These are phyloP conservation scores for Platysteira castanea DNA, from an alignment of 2,113 vertebrate genomes.

Conservation along the genomic window DNA sequence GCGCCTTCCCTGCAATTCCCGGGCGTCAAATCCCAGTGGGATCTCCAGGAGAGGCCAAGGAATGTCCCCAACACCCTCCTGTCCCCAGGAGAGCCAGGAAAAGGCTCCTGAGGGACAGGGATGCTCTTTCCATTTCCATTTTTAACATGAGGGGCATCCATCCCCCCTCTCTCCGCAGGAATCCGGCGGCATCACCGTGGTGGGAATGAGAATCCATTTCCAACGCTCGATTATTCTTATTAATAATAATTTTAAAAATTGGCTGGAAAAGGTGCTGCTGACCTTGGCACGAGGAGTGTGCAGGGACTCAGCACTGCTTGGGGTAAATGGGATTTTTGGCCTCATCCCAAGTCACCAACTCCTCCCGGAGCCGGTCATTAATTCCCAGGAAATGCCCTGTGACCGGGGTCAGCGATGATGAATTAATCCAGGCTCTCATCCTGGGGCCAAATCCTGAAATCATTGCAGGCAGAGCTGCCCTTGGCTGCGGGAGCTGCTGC, in stretches of 20 bases:
- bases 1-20: neutral
- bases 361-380: slow-evolving; percentile 21
- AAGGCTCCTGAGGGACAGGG: neutral
- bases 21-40: neutral
- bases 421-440: neutral
- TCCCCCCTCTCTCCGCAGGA: neutral
- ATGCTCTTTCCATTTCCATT: neutral
- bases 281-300: neutral
- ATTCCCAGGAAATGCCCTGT: slow-evolving; percentile 37
- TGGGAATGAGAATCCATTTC: neutral
- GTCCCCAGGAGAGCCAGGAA: accelerated
- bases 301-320: neutral
- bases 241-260: neutral
- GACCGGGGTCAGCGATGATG: neutral
- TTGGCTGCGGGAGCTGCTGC: neutral
- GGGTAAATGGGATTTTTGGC: slow-evolving; percentile 60
- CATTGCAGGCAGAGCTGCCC: neutral
- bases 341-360: slow-evolving; percentile 15
- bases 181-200: accelerated
- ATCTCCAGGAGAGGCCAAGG: neutral
- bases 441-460: neutral
- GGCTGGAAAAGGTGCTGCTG: neutral
- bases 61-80: neutral
- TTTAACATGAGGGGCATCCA: accelerated
- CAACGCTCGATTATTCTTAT: neutral